Conservation (phyloP, 2,797 vertebrate genomes). For the Anas flavirostris region DNA sequence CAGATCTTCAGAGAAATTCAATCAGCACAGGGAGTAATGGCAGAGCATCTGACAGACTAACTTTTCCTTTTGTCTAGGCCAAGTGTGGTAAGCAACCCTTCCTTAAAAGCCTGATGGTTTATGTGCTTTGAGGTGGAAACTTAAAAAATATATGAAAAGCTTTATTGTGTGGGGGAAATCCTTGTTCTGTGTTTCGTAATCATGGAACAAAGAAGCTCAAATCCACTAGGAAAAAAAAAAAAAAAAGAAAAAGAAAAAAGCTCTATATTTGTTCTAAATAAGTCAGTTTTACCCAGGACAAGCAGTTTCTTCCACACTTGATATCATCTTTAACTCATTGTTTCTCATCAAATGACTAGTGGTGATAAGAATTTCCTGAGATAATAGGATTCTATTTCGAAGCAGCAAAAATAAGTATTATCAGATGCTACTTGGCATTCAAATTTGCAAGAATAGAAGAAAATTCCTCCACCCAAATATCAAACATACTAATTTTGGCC, state of each 20-base stretch:
- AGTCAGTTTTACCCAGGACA: constrained; percentile 46
- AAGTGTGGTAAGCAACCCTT: constrained; percentile 12
- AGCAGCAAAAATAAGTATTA: constrained; percentile 57
- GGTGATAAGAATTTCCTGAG: constrained; percentile 68
- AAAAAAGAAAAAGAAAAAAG: neutral
- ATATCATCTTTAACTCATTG: constrained; percentile 69
- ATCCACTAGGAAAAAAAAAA: neutral
- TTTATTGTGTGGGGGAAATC: neutral
- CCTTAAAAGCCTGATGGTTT: constrained; percentile 46
- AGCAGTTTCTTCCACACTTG: constrained; percentile 6
- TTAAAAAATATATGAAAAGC: neutral
- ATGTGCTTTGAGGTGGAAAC: constrained; percentile 56
- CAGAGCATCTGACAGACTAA: constrained; percentile 15
- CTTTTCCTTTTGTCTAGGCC: constrained; percentile 17
- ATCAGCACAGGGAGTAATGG: neutral
- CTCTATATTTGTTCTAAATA: constrained; percentile 25
- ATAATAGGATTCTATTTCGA: constrained; percentile 42
- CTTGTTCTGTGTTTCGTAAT: constrained; percentile 16
- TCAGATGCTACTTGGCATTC: constrained; percentile 58
- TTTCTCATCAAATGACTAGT: constrained; percentile 54
- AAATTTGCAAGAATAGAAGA: constrained; percentile 52
- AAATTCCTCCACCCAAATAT: constrained; percentile 44
- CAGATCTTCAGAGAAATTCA: neutral
- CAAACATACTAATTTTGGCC: neutral
- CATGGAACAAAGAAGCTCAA: constrained; percentile 37